Evolutionary conservation across 2,113 vertebrate species (phyloP).

Genomic region (Menura novaehollandiae): DNA sequence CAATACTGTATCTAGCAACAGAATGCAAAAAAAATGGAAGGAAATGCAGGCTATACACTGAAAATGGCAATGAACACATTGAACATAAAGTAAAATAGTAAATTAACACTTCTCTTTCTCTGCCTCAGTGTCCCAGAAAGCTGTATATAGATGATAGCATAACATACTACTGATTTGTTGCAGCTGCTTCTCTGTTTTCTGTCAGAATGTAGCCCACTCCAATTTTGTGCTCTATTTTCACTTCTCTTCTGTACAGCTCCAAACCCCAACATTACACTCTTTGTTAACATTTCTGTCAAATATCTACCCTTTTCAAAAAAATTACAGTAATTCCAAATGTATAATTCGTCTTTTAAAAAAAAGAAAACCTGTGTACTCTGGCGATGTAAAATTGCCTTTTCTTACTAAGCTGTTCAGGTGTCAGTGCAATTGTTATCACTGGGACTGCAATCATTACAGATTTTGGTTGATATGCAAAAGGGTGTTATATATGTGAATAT

Average conservation of each 20-base stretch:
- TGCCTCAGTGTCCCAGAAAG: constrained; percentile 34
- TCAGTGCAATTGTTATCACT: neutral
- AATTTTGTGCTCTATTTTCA: neutral
- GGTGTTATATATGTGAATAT: neutral
- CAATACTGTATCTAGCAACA: neutral
- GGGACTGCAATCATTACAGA: neutral
- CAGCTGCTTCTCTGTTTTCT: constrained; percentile 11
- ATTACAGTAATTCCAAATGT: neutral
- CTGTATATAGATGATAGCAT: neutral
- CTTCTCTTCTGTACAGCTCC: neutral
- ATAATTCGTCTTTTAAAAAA: neutral
- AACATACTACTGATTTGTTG: neutral
- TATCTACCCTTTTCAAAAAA: neutral
- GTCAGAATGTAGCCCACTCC: neutral
- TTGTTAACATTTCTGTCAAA: neutral
- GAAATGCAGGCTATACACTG: neutral
- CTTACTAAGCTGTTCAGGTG: neutral
- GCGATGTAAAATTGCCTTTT: constrained; percentile 5
- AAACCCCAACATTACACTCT: neutral
- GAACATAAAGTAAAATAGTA: constrained; percentile 11
- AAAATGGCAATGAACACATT: neutral
- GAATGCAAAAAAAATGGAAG: neutral
- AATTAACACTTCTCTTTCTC: constrained; percentile 26
- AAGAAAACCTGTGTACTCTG: neutral
- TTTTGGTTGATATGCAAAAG: neutral